Base-by-base conservation (phyloP, 2,113 vertebrate species). In the Alaudala cheleensis region DNA sequence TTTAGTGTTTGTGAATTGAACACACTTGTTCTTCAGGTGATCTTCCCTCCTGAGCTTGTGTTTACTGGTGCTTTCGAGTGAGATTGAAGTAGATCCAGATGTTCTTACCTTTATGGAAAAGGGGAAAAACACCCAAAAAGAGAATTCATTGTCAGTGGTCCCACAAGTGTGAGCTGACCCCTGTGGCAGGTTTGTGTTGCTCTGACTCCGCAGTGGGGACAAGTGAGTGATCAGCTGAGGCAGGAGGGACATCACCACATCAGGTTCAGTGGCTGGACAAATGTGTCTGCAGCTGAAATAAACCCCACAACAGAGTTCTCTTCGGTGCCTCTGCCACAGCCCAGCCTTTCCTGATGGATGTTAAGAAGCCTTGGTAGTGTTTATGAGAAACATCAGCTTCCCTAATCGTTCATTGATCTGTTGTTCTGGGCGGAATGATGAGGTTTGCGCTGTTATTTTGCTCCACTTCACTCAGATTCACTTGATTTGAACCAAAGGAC, bases 371-470 rank as follows among this genome's bases (percentile, higher is more conserved):
- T 54, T 54, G 31, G 54, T 88, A 67, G 91, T 80, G 73, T 86
- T 97, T 79, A 90, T 74, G 81, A 94, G 90, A 81, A 94, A 92
- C 60, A 82, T 93, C 49, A 76, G 79, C 84, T 77, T 76, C 62
- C 39, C 54, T 96, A 92, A 95, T 94, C 14, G 24, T 91, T 89
- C 96, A 93, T 89, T 93, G 97, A 96, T 96, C 92, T 89, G 94
- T 96, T 90, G 82, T 95, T 94, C 92, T 85, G 84, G 58, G 88
- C 11, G 22, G 91, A 87, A 66, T 50, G 54, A 84, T 82, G 76
- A 94, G 49, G 90, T 57, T 90, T 62, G 29, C 0, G 0, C 66
- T 69, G 54, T 93, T 94, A 67, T 66, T 90, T 88, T 88, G 65
- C 81, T 91, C 39, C 0, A 2, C 88, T 95, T 96, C 80, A 19